These are phyloP conservation scores for Emmelina monodactyla DNA, from an alignment of 2,888 invertebrate genomes.

Conservation along the genomic window DNA sequence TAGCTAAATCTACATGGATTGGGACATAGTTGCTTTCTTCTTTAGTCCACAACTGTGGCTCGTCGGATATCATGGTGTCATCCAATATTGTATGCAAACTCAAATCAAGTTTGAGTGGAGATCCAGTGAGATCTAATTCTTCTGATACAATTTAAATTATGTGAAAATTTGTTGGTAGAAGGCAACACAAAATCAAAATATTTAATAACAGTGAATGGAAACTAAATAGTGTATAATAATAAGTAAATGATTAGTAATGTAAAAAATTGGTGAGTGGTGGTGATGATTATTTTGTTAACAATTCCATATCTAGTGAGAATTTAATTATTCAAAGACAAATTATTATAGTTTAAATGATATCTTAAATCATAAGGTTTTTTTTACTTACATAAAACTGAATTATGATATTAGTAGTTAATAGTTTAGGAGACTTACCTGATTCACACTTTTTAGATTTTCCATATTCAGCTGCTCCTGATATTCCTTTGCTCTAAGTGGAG, in stretches of 20 bases:
- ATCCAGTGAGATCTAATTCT: constrained; percentile 59
- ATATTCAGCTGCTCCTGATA: neutral
- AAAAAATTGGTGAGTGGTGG: no score
- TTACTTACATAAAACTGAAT: no score
- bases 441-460: neutral
- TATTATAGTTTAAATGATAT: no score
- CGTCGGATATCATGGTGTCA: constrained; percentile 49
- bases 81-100: constrained; percentile 51
- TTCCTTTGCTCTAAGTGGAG: neutral
- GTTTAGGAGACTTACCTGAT: neutral
- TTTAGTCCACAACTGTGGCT: constrained; percentile 51
- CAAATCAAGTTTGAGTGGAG: constrained; percentile 58
- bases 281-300: no score
- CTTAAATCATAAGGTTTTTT: no score
- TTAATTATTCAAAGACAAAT: no score
- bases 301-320: no score
- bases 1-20: constrained; percentile 38
- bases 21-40: constrained; percentile 49
- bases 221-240: no score
- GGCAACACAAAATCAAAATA: neutral
- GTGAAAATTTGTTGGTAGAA: neutral
- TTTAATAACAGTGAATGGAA: no score
- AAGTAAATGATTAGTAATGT: no score
- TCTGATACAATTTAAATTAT: neutral
- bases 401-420: no score